Evolutionary conservation across 2,113 vertebrate species (phyloP).

Genomic region (Echinops telfairi): DNA sequence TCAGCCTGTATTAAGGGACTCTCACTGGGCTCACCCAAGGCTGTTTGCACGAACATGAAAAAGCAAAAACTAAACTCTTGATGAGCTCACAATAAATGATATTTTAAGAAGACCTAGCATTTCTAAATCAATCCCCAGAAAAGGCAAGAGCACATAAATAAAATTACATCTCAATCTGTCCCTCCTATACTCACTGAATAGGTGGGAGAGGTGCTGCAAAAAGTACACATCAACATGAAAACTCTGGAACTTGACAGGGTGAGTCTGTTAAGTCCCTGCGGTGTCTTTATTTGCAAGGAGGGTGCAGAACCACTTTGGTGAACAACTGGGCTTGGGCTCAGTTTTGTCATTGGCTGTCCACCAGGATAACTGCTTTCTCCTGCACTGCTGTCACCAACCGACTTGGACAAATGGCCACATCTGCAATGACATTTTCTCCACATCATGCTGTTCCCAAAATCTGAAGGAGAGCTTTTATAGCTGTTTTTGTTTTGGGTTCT

Average conservation of each 20-base stretch:
- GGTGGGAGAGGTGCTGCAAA: neutral
- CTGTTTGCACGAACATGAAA: neutral
- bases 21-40: neutral
- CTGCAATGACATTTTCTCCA: neutral
- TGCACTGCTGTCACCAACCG: neutral
- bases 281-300: neutral
- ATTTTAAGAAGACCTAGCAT: neutral
- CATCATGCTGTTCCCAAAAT: neutral
- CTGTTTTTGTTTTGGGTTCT: neutral
- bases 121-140: neutral
- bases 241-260: neutral
- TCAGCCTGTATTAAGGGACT: neutral
- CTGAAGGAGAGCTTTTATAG: neutral
- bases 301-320: neutral
- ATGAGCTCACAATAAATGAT: neutral
- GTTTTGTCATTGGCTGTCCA: neutral
- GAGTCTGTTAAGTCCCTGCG: neutral
- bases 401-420: neutral
- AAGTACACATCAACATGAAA: constrained; percentile 13
- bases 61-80: constrained; percentile 36
- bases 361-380: neutral
- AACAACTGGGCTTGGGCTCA: neutral
- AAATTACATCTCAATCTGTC: neutral
- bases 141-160: neutral
- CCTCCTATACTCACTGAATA: neutral